These are phyloP conservation scores for Vanessa cardui DNA, from an alignment of 2,888 invertebrate genomes.

Conservation along the genomic window DNA sequence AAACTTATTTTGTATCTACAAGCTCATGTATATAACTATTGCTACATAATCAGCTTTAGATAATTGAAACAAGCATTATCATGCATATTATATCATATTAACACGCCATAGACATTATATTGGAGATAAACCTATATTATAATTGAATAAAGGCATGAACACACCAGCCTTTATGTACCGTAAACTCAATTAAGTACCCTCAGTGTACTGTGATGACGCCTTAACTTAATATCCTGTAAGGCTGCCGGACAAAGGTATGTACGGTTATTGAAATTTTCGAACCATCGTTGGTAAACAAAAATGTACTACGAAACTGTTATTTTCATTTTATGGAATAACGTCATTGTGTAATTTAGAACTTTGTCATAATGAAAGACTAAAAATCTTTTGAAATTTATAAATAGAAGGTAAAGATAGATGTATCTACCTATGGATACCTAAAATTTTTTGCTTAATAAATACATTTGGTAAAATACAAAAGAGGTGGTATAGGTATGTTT, in stretches of 20 bases:
- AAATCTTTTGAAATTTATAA: too few relatives aligned
- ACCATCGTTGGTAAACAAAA: neutral
- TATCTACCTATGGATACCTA: too few relatives aligned
- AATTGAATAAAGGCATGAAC: slow-evolving; percentile 47
- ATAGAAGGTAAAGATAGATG: too few relatives aligned
- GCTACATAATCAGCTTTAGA: neutral
- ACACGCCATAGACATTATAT: neutral
- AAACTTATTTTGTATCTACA: too few relatives aligned
- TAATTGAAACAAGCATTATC: neutral
- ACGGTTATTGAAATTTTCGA: slow-evolving; percentile 3
- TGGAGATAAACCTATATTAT: slow-evolving; percentile 13
- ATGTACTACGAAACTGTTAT: too few relatives aligned
- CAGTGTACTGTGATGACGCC: slow-evolving; percentile 47
- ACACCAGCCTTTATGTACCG: slow-evolving; percentile 53
- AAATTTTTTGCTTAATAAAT: too few relatives aligned
- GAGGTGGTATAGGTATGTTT: too few relatives aligned
- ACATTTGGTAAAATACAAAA: too few relatives aligned
- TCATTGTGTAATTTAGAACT: too few relatives aligned
- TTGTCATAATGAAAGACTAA: too few relatives aligned
- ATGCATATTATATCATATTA: neutral
- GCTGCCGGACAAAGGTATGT: neutral
- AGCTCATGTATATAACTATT: too few relatives aligned
- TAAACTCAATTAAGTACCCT: slow-evolving; percentile 44
- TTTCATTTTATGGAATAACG: too few relatives aligned
- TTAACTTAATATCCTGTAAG: slow-evolving; percentile 51